A percentile compares a stretch with the other conserved stretches of the same genome.
phyloP scores from a whole-genome alignment of 2,888 invertebrate genomes.

The Machimus atricapillus region DNA sequence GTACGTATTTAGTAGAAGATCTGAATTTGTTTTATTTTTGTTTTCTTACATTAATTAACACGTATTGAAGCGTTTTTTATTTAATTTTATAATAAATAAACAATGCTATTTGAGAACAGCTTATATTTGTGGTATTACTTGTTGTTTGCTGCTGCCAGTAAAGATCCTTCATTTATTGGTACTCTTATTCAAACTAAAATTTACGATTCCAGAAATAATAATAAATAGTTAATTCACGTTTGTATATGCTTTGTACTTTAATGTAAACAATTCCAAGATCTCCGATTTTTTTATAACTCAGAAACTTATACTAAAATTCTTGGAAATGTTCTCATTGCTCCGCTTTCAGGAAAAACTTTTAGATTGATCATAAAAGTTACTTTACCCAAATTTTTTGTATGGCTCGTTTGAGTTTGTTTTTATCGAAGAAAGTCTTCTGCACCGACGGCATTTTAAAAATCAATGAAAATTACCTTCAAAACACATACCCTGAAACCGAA shows the following conservation, averaged over 20 bases:
- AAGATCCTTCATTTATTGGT: background rate
- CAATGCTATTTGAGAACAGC: background rate
- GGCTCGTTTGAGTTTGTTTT: too few species aligned
- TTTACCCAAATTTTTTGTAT: too few species aligned
- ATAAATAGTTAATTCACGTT: background rate
- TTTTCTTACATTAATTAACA: background rate
- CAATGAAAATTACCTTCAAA: too few species aligned
- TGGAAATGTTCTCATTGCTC: too few species aligned
- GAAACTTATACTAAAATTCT: too few species aligned
- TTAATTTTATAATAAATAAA: constrained; percentile 13
- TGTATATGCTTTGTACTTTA: background rate
- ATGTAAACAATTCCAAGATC: background rate
- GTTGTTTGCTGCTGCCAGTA: background rate
- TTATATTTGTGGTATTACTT: background rate
- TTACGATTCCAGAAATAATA: background rate
- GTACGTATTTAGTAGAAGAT: constrained; percentile 13
- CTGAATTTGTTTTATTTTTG: constrained; percentile 7
- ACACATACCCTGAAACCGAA: too few species aligned
- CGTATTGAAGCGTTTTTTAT: background rate
- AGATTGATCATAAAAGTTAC: background rate
- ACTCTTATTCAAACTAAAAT: background rate
- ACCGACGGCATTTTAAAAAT: too few species aligned
- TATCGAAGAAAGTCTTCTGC: too few species aligned
- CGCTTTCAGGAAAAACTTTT: background rate
- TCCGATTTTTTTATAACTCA: too few species aligned